These are phyloP conservation scores for Drosophila yooni DNA, from an alignment of 2,888 invertebrate species.

Conservation along the genomic window DNA sequence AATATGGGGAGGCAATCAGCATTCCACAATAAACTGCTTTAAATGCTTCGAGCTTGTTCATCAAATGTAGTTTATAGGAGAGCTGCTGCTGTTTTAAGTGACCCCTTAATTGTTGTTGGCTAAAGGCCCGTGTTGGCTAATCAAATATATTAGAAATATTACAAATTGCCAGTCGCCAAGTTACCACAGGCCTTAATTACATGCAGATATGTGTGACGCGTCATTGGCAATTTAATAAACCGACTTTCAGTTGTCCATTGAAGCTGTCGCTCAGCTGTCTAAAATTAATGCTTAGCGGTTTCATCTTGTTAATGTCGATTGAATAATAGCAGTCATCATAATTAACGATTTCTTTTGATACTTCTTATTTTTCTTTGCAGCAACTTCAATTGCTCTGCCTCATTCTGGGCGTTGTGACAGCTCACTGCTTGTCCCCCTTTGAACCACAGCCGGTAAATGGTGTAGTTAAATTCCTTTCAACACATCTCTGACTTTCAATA, in stretches of 20 bases:
- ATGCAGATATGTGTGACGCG: constrained; percentile 47
- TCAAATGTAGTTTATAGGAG: constrained; percentile 33
- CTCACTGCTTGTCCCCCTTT: constrained; percentile 52
- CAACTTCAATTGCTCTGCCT: constrained; percentile 63
- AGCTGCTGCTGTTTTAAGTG: constrained; percentile 21
- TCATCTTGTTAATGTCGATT: constrained; percentile 23
- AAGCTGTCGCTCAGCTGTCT: constrained; percentile 41
- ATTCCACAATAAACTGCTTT: constrained; percentile 33
- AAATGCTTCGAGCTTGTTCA: constrained; percentile 45
- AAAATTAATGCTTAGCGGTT: constrained; percentile 33
- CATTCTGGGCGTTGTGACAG: constrained; percentile 55
- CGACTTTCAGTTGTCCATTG: constrained; percentile 3
- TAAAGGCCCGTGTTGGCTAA: constrained; percentile 21
- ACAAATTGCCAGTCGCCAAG: constrained; percentile 30
- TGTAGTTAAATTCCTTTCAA: not conserved
- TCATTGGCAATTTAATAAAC: constrained; percentile 21
- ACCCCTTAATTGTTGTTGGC: constrained; percentile 29
- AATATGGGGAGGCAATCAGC: constrained; percentile 37
- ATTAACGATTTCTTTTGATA: constrained; percentile 16
- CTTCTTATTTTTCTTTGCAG: constrained; percentile 49
- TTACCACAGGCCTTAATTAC: constrained; percentile 40
- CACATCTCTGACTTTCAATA: not conserved
- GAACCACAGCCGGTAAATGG: constrained; percentile 27
- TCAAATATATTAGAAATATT: constrained; percentile 21
- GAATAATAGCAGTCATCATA: constrained; percentile 10